Percentiles rank a stretch among this genome's conserved stretches.
Evolutionary conservation across 1,140 invertebrate genomes (phyloP).

Genomic region (Dendroctonus ponderosae): DNA sequence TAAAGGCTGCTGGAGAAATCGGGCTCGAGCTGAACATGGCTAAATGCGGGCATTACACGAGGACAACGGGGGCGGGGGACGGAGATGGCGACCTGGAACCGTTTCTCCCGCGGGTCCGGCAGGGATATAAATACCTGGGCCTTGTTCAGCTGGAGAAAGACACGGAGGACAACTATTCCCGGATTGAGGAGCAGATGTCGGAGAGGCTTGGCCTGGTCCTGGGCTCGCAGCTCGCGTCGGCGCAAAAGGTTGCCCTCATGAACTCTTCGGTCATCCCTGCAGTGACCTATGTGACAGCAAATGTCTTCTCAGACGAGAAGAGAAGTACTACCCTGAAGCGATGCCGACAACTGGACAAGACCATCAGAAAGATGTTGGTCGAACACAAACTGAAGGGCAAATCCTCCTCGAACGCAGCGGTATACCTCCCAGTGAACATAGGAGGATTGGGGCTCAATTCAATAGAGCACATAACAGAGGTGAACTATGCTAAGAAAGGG

Average conservation of each 20-base stretch:
- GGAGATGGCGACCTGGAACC: too few relatives aligned
- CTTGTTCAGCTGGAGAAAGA: conserved; percentile 1
- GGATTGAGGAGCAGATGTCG: background rate
- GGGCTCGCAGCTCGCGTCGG: background rate
- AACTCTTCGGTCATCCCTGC: background rate
- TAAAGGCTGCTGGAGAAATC: conserved; percentile 23
- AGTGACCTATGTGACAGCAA: background rate
- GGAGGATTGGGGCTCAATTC: background rate
- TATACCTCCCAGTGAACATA: too few relatives aligned
- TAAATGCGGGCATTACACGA: conserved; percentile 31
- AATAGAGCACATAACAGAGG: conserved; percentile 1
- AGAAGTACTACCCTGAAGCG: too few relatives aligned
- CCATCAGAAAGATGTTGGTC: too few relatives aligned
- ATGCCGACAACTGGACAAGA: too few relatives aligned
- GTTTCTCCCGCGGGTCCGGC: too few relatives aligned
- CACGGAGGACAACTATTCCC: background rate
- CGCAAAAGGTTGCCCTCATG: background rate
- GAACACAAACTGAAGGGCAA: too few relatives aligned
- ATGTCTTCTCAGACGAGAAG: background rate
- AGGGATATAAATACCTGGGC: background rate
- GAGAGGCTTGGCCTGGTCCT: background rate
- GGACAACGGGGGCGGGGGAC: background rate
- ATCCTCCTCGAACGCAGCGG: too few relatives aligned
- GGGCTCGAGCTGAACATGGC: conserved; percentile 33
- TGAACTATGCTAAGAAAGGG: conserved; percentile 3